Conservation (phyloP, 2,797 vertebrate species). For the Acrocephalus scirpaceus region DNA sequence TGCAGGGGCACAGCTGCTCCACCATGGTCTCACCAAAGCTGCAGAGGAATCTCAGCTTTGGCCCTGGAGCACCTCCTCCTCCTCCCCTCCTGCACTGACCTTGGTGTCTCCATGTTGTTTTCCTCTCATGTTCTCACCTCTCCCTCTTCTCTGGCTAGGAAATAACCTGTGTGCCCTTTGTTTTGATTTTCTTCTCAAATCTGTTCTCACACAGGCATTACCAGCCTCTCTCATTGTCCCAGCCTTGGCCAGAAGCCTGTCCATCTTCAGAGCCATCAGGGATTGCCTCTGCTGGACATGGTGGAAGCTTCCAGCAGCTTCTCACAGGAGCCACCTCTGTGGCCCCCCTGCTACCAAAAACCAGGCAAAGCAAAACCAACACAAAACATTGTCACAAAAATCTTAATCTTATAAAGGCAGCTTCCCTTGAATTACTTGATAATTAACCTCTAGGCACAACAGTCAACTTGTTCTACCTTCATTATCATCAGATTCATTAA, state of each 20-base stretch:
- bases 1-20: no score
- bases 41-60: no score
- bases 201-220: neutral
- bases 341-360: neutral
- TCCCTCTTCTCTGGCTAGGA: no score
- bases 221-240: neutral
- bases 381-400: slow-evolving; percentile 1
- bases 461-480: slow-evolving; percentile 38
- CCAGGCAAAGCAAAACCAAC: neutral
- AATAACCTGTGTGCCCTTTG: no score
- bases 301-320: neutral
- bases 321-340: neutral
- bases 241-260: neutral
- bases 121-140: no score
- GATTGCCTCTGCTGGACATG: neutral
- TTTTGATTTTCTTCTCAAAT: no score
- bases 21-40: no score
- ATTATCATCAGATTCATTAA: slow-evolving; percentile 61
- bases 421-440: slow-evolving; percentile 11
- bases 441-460: slow-evolving; percentile 27
- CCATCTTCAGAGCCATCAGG: neutral
- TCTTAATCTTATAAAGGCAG: slow-evolving; percentile 26
- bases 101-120: no score
- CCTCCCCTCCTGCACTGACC: no score
- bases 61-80: no score